A percentile compares a stretch with the other conserved stretches of the same genome.
These are phyloP conservation scores for Lindbergichthys nudifrons DNA, from an alignment of 2,797 vertebrate species.

Conservation along the genomic window DNA sequence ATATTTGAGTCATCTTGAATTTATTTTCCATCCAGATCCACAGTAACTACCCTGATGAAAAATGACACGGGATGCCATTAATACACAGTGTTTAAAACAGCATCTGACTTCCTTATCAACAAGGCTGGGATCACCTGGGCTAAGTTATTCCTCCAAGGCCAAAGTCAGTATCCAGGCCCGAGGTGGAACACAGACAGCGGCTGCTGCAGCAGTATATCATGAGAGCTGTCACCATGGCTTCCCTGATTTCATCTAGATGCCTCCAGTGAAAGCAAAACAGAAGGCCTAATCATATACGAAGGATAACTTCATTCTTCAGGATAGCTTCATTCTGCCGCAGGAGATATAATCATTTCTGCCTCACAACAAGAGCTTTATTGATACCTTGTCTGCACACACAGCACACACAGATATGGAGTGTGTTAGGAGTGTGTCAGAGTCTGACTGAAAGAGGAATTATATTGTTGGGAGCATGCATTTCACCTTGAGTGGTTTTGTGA, in stretches of 20 bases:
- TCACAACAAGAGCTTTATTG: conserved; percentile 80
- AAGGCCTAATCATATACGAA: conserved; percentile 77
- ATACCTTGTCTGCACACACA: conserved; percentile 73
- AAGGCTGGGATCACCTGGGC: conserved; percentile 49
- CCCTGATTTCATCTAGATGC: conserved; percentile 74
- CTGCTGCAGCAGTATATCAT: conserved; percentile 69
- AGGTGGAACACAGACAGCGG: conserved; percentile 81
- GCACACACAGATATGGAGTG: conserved; percentile 66
- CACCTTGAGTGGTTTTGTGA: conserved; percentile 81
- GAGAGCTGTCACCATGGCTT: conserved; percentile 71
- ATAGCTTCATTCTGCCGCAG: conserved; percentile 73
- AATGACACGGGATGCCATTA: conserved; percentile 34
- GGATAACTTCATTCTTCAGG: conserved; percentile 79
- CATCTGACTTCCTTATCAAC: conserved; percentile 52
- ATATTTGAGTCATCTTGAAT: conserved; percentile 47
- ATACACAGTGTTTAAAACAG: conserved; percentile 43
- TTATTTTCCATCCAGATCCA: conserved; percentile 27
- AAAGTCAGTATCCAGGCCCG: conserved; percentile 89
- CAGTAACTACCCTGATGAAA: conserved; percentile 30
- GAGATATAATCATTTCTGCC: conserved; percentile 76
- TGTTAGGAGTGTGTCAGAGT: conserved; percentile 71
- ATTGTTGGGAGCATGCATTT: conserved; percentile 80
- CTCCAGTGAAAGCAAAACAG: conserved; percentile 77
- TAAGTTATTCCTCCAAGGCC: conserved; percentile 82
- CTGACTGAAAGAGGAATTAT: conserved; percentile 79